Conservation (phyloP, 2,113 vertebrate species). For the Saguinus midas region DNA sequence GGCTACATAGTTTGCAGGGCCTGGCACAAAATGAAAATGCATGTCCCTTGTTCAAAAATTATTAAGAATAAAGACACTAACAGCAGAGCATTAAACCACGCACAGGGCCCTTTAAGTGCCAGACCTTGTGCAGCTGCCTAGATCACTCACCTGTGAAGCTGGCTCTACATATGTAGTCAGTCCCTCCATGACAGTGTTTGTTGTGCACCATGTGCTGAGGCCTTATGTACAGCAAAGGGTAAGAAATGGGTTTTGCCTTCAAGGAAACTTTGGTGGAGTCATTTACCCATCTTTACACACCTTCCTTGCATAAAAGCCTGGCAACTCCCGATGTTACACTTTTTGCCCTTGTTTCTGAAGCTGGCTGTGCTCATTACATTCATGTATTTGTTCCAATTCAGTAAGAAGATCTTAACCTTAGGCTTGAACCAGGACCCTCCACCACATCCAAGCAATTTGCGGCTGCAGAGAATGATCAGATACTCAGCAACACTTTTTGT, state of each 20-base stretch:
- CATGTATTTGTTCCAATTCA: constrained; percentile 77
- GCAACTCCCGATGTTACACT: background rate
- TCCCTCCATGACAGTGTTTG: background rate
- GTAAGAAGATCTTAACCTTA: constrained; percentile 97
- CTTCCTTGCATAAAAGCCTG: background rate
- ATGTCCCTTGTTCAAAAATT: background rate
- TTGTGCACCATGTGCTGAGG: background rate
- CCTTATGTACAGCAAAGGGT: background rate
- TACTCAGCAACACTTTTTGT: constrained; percentile 96
- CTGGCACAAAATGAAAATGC: background rate
- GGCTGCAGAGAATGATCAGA: constrained; percentile 96
- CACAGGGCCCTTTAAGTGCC: background rate
- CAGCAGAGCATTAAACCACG: background rate
- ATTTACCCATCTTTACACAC: background rate
- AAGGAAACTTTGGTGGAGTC: background rate
- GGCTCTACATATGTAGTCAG: background rate
- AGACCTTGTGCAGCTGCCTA: background rate
- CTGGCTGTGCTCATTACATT: background rate
- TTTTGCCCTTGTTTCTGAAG: background rate
- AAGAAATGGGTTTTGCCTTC: background rate
- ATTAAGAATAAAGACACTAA: background rate
- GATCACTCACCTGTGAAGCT: background rate
- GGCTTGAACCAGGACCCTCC: constrained; percentile 91
- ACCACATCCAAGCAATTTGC: constrained; percentile 90
- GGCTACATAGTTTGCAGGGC: background rate